phyloP scores from a whole-genome alignment of 2,113 vertebrate genomes.

The Larimichthys polyactis region DNA sequence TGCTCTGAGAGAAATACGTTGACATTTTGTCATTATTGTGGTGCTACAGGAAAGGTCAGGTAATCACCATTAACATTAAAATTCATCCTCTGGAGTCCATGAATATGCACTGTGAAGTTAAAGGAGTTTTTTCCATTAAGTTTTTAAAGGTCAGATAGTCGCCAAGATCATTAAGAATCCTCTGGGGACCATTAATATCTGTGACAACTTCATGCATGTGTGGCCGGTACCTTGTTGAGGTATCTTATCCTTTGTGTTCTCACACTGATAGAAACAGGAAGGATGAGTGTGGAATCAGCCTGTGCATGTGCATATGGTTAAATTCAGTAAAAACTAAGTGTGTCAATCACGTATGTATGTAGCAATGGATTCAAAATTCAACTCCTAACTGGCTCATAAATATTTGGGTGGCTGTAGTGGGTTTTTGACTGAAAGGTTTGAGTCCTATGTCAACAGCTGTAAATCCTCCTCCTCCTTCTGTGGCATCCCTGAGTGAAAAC shows the following conservation, averaged over 20 bases:
- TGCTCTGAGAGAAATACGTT: neutral
- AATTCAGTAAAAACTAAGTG: conserved; percentile 3
- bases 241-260: conserved; percentile 7
- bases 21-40: conserved; percentile 9
- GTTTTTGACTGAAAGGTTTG: neutral
- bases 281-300: neutral
- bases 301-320: neutral
- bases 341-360: neutral
- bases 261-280: neutral
- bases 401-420: neutral
- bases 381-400: neutral
- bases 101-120: conserved; percentile 6
- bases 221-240: neutral
- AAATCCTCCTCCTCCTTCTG: neutral
- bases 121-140: neutral
- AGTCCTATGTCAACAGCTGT: neutral
- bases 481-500: conserved; percentile 7
- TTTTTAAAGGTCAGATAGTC: conserved; percentile 31
- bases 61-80: neutral
- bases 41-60: conserved; percentile 34
- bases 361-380: neutral
- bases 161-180: conserved; percentile 4
- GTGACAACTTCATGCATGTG: neutral
- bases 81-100: conserved; percentile 16
- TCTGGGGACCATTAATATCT: conserved; percentile 8